Conservation (phyloP, 2,113 vertebrate species). For the Leiothrix lutea region DNA sequence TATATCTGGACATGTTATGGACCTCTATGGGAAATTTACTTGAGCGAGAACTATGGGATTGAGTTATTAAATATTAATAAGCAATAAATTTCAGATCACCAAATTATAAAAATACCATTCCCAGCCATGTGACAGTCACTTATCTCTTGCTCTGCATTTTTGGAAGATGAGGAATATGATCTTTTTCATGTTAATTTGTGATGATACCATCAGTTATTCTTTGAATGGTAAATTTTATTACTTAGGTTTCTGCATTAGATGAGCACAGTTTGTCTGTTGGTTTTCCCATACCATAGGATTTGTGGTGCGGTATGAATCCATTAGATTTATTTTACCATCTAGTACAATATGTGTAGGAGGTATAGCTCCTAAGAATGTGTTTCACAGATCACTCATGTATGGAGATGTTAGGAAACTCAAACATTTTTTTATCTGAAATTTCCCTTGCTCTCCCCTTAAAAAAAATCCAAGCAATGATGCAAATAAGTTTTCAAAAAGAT, state of each 20-base stretch:
- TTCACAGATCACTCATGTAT: constrained; percentile 38
- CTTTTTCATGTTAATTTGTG: constrained; percentile 9
- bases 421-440: constrained; percentile 71
- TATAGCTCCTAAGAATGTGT: not conserved
- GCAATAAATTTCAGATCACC: constrained; percentile 27
- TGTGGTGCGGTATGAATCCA: not conserved
- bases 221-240: not conserved
- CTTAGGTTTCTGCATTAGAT: not conserved
- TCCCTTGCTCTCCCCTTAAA: constrained; percentile 54
- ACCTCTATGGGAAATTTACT: not conserved
- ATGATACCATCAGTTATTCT: not conserved
- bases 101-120: constrained; percentile 15
- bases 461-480: constrained; percentile 40
- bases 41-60: not conserved
- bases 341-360: not conserved
- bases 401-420: constrained; percentile 58
- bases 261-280: not conserved
- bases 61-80: constrained; percentile 5
- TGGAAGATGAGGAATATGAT: not conserved
- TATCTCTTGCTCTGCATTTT: not conserved
- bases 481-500: constrained; percentile 74
- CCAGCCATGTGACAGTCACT: not conserved
- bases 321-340: not conserved
- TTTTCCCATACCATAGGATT: constrained; percentile 7
- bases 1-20: not conserved